Percentiles rank a stretch among this genome's conserved stretches.
Evolutionary conservation across 2,797 vertebrate genomes (phyloP).

Genomic region (Champsocephalus gunnari): DNA sequence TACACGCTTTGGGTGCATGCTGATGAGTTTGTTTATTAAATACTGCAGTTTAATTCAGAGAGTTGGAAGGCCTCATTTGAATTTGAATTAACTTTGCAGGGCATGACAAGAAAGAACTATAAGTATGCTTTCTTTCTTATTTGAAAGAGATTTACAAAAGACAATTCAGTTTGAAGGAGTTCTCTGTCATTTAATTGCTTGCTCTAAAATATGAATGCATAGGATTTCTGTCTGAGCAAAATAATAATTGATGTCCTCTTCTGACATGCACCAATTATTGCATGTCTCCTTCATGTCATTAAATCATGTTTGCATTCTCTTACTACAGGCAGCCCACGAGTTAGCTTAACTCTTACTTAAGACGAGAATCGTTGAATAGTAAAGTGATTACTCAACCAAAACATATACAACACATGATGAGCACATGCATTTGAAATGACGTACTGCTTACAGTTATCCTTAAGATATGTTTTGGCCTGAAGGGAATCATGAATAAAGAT

Average conservation of each 20-base stretch:
- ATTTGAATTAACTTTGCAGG: slow-evolving; percentile 39
- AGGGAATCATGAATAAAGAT: slow-evolving; percentile 9
- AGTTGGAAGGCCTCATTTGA: slow-evolving; percentile 33
- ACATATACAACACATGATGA: not conserved
- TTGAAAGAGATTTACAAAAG: slow-evolving; percentile 31
- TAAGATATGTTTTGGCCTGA: not conserved
- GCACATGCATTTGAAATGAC: slow-evolving; percentile 2
- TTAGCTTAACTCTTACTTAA: slow-evolving; percentile 6
- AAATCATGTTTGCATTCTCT: not conserved
- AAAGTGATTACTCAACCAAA: not conserved
- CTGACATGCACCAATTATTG: not conserved
- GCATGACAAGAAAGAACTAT: slow-evolving; percentile 5
- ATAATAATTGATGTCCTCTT: slow-evolving; percentile 25
- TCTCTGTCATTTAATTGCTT: slow-evolving; percentile 20
- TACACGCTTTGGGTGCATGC: slow-evolving; percentile 70
- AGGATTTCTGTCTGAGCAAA: slow-evolving; percentile 2
- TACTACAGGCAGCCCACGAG: not conserved
- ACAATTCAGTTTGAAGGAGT: not conserved
- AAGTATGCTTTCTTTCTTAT: slow-evolving; percentile 14
- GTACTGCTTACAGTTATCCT: not conserved
- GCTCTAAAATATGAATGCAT: slow-evolving; percentile 32
- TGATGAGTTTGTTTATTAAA: slow-evolving; percentile 76
- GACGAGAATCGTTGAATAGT: not conserved
- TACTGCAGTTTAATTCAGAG: slow-evolving; percentile 49
- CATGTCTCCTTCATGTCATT: slow-evolving; percentile 9